Conservation (phyloP, 1,140 invertebrate species). For the Ceratosolen fusciceps region DNA sequence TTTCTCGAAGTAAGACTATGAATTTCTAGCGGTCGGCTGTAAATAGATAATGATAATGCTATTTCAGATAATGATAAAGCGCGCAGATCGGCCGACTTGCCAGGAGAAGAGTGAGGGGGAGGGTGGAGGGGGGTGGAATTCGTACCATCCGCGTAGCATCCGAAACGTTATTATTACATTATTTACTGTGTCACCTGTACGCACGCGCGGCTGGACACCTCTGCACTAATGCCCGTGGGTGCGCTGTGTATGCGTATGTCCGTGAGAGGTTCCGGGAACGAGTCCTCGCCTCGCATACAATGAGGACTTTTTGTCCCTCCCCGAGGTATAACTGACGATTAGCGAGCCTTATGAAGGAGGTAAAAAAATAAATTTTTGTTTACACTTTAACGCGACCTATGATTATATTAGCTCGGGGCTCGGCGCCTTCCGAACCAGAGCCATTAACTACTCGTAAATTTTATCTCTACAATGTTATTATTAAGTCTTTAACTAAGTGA, state of each 20-base stretch:
- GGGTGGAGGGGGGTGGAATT: neutral
- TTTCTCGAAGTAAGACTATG: neutral
- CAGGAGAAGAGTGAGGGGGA: neutral
- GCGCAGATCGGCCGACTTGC: too few relatives aligned
- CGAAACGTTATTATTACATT: too few relatives aligned
- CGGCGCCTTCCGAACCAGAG: neutral
- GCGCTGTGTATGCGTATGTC: conserved; percentile 40
- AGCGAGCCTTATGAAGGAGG: conserved; percentile 13
- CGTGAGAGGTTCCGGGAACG: conserved; percentile 45
- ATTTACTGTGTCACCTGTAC: conserved; percentile 45
- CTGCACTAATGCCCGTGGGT: conserved; percentile 47
- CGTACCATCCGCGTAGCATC: too few relatives aligned
- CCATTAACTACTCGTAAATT: conserved; percentile 34
- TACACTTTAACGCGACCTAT: conserved; percentile 30
- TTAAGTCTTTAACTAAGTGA: conserved; percentile 1
- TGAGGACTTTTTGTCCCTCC: conserved; percentile 10
- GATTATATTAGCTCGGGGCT: conserved; percentile 17
- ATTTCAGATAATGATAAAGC: neutral
- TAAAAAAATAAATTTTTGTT: conserved; percentile 25
- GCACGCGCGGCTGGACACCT: conserved; percentile 3
- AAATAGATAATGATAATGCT: neutral
- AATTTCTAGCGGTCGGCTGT: neutral
- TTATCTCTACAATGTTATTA: conserved; percentile 17
- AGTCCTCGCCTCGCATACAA: conserved; percentile 15
- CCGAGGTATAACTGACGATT: conserved; percentile 23